These are phyloP conservation scores for Campoplex nolae DNA, from an alignment of 2,888 invertebrate genomes.

Conservation along the genomic window DNA sequence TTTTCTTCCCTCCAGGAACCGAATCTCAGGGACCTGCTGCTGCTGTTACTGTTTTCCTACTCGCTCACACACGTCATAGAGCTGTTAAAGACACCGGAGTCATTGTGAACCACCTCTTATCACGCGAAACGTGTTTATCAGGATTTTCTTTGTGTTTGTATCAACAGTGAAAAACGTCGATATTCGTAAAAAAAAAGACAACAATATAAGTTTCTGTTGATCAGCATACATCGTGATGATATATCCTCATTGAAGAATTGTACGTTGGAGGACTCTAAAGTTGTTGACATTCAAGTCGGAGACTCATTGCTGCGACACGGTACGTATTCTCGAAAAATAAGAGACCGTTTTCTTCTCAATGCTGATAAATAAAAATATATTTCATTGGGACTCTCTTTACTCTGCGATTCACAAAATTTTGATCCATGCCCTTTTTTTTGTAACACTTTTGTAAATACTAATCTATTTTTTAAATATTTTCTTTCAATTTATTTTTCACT, in stretches of 20 bases:
- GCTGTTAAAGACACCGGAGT: conserved; percentile 50
- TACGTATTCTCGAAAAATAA: neutral
- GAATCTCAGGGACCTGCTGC: conserved; percentile 63
- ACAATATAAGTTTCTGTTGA: neutral
- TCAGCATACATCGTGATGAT: neutral
- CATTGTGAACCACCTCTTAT: conserved; percentile 26
- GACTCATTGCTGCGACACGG: neutral
- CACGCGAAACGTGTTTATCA: conserved; percentile 58
- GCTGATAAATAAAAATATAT: neutral
- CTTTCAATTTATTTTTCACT: neutral
- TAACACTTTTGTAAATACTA: neutral
- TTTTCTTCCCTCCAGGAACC: conserved; percentile 62
- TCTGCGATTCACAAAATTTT: neutral
- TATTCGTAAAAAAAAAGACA: neutral
- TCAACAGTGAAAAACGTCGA: neutral
- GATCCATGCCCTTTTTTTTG: neutral
- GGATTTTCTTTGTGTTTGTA: conserved; percentile 2
- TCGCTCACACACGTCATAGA: conserved; percentile 41
- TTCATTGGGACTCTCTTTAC: neutral
- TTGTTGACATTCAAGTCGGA: no score
- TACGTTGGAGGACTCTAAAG: neutral
- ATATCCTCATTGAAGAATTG: conserved; percentile 12
- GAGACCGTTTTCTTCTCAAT: neutral
- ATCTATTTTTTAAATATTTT: neutral
- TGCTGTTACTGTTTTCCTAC: conserved; percentile 50